These are phyloP conservation scores for Hybos culiciformis DNA, from an alignment of 2,888 invertebrate genomes.

Conservation along the genomic window DNA sequence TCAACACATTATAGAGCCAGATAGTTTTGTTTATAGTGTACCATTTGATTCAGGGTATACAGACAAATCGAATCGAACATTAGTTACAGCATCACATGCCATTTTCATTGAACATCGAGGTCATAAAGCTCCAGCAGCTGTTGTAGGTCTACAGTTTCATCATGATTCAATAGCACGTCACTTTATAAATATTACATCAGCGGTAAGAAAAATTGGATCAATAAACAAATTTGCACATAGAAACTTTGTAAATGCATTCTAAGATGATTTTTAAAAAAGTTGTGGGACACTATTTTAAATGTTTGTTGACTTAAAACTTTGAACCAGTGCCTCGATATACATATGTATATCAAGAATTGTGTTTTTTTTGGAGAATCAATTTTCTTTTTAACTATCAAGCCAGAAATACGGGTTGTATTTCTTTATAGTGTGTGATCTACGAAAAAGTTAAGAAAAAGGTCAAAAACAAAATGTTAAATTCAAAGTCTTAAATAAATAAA, in stretches of 20 bases:
- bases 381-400: no score
- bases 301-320: no score
- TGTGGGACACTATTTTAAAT: no score
- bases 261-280: not conserved
- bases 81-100: conserved; percentile 83
- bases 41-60: conserved; percentile 35
- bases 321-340: no score
- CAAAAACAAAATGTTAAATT: no score
- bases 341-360: no score
- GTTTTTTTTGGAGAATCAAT: no score
- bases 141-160: conserved; percentile 82
- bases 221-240: not conserved
- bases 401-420: no score
- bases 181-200: conserved; percentile 78
- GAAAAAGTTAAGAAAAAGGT: no score
- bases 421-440: no score
- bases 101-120: conserved; percentile 74
- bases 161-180: conserved; percentile 69
- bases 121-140: conserved; percentile 76
- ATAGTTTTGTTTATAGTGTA: conserved; percentile 79
- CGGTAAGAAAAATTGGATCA: conserved; percentile 46
- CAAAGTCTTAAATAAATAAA: no score
- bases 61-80: conserved; percentile 41
- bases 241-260: not conserved
- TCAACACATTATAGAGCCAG: conserved; percentile 71